Conservation (phyloP, 2,113 vertebrate genomes). For the Heterotilapia buettikoferi region DNA sequence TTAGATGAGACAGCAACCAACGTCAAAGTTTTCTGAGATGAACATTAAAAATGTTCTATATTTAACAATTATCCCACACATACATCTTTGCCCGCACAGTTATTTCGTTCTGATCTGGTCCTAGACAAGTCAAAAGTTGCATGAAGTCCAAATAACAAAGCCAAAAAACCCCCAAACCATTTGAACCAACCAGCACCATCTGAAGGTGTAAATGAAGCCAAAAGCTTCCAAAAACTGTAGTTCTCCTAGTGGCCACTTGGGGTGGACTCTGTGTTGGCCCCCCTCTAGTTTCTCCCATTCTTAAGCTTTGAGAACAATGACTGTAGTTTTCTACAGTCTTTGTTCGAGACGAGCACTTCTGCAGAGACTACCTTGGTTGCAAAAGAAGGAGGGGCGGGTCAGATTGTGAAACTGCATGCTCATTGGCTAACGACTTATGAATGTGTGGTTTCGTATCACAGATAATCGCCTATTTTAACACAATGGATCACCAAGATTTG, state of each 20-base stretch:
- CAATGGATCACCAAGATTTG: neutral
- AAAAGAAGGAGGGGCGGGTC: neutral
- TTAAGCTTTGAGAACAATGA: neutral
- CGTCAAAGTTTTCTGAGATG: accelerated
- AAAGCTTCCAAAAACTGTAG: neutral
- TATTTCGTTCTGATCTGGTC: neutral
- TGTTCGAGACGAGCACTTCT: neutral
- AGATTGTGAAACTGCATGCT: neutral
- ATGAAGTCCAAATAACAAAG: neutral
- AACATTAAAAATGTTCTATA: neutral
- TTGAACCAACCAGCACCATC: neutral
- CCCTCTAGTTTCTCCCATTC: neutral
- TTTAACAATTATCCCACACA: neutral
- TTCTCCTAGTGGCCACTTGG: neutral
- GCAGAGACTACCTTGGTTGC: neutral
- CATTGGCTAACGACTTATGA: neutral
- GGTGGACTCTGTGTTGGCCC: neutral
- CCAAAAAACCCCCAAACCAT: accelerated
- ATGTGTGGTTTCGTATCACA: neutral
- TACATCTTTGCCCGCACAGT: accelerated
- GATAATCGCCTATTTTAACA: neutral
- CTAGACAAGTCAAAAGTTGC: neutral
- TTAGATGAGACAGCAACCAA: neutral
- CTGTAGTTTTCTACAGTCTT: neutral
- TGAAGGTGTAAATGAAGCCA: neutral